Evolutionary conservation across 2,797 vertebrate species (phyloP).

Genomic region (Hozukius guyotensis): DNA sequence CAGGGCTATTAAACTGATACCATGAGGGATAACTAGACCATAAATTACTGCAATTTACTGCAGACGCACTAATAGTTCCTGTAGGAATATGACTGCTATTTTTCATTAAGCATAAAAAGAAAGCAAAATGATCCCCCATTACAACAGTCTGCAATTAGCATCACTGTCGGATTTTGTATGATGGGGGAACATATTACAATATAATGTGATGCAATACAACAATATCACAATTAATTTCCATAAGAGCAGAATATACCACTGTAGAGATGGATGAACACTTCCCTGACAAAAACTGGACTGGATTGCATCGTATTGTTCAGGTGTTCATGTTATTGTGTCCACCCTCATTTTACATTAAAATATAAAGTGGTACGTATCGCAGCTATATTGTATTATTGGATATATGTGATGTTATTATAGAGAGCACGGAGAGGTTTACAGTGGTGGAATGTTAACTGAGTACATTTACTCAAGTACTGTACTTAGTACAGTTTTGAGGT

Average conservation of each 20-base stretch:
- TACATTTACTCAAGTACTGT: background rate
- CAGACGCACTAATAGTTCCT: slow-evolving; percentile 58
- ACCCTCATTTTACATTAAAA: background rate
- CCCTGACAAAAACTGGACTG: background rate
- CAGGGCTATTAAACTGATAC: slow-evolving; percentile 43
- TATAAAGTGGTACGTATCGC: background rate
- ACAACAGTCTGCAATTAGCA: background rate
- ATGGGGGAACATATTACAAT: background rate
- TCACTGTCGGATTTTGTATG: background rate
- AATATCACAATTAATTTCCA: background rate
- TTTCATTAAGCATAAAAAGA: slow-evolving; percentile 38
- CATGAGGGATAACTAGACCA: slow-evolving; percentile 42
- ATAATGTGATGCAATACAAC: background rate
- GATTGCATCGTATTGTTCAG: slow-evolving; percentile 10
- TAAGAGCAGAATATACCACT: background rate
- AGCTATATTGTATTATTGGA: background rate
- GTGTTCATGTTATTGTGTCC: slow-evolving; percentile 7
- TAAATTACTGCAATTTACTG: slow-evolving; percentile 62
- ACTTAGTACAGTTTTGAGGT: background rate
- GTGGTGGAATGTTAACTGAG: background rate
- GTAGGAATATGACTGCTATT: slow-evolving; percentile 50
- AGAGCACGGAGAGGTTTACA: background rate
- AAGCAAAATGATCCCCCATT: background rate
- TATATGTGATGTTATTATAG: background rate
- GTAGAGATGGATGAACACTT: background rate